Base-by-base conservation (phyloP, 2,113 vertebrate species). In the Crotalus viridis region DNA sequence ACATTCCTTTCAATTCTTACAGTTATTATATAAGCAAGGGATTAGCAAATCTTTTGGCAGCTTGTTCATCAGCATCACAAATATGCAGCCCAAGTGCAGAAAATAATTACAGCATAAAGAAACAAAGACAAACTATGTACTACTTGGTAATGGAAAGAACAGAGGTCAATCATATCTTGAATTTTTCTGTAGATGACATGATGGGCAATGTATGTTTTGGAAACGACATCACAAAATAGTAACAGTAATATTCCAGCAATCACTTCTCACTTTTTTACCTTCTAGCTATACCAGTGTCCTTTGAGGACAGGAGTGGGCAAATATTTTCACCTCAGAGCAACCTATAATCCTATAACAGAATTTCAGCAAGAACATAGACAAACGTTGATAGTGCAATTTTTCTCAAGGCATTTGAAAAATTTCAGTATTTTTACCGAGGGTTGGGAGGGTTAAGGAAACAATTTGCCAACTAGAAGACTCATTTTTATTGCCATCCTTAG, bases 11-110 rank as follows among this genome's bases (percentile, higher is more conserved):
- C 48, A 28, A 92, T 92, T 22, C 33, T 19, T 48, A 69, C 48
- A 86, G 33, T 46, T 91, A 46, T 91, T 87, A 52, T 87, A 61
- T 87, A 91, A 91, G 43, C 56, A 91, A n/a, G 54, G 22, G 52
- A 43, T 81, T 89, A 89, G 24, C 28, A 57, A 46, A 59, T 51
- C 33, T 17, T 85, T 57, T 69, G 6, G 52, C 46, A 74, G 51
- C 24, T 89, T 56, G 81, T 39, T 85, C 39, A 89, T 55, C 22
- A 81, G 43, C 46, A 33, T 46, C 57, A 61, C 43, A 85, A 88
- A 51, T 64, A 92, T 43, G 61, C 19, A 87, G 52, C 8, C 88
- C 26, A 55, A 86, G 57, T 52, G 17, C 24, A 86, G 17, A n/a
- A 56, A 51, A 52, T 17, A 54, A 92, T 12, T n/a, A 15, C 1